phyloP scores from a whole-genome alignment of 1,140 invertebrate genomes.

The Galleria mellonella region DNA sequence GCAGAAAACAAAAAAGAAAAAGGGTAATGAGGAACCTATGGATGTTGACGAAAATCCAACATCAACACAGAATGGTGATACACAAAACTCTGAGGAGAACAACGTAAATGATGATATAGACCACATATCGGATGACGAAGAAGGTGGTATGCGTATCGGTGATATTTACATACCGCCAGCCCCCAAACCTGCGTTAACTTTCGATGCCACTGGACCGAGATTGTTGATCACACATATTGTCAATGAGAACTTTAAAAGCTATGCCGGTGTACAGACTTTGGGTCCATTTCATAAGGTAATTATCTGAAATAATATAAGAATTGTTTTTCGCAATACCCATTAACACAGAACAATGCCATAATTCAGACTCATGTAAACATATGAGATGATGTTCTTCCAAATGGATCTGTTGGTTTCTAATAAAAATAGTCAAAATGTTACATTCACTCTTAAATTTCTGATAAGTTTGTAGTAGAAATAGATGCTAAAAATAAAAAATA shows the following conservation, averaged over 20 bases:
- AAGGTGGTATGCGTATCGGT: slow-evolving; percentile 78
- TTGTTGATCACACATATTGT: slow-evolving; percentile 95
- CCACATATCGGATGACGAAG: slow-evolving; percentile 77
- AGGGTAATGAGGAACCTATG: slow-evolving; percentile 44
- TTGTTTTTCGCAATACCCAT: slow-evolving; percentile 2
- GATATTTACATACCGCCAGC: slow-evolving; percentile 94
- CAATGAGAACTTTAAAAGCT: slow-evolving; percentile 98
- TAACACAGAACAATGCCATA: neutral
- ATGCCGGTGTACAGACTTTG: slow-evolving; percentile 86
- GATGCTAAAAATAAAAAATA: too few relatives aligned
- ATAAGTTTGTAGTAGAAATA: too few relatives aligned
- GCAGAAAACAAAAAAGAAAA: slow-evolving; percentile 44
- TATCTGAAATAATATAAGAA: neutral
- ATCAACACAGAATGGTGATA: slow-evolving; percentile 12
- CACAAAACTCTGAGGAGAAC: slow-evolving; percentile 19
- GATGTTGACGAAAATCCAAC: slow-evolving; percentile 42
- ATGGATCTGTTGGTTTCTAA: too few relatives aligned
- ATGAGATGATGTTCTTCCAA: too few relatives aligned
- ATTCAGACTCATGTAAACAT: too few relatives aligned
- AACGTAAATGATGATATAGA: slow-evolving; percentile 44
- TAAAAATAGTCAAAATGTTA: too few relatives aligned
- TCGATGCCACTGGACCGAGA: slow-evolving; percentile 82
- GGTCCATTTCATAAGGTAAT: slow-evolving; percentile 90
- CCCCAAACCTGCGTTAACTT: slow-evolving; percentile 80
- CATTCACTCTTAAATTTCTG: too few relatives aligned